Evolutionary conservation across 1,140 invertebrate species (phyloP).

Genomic region (Pygmarrhopalites habei): DNA sequence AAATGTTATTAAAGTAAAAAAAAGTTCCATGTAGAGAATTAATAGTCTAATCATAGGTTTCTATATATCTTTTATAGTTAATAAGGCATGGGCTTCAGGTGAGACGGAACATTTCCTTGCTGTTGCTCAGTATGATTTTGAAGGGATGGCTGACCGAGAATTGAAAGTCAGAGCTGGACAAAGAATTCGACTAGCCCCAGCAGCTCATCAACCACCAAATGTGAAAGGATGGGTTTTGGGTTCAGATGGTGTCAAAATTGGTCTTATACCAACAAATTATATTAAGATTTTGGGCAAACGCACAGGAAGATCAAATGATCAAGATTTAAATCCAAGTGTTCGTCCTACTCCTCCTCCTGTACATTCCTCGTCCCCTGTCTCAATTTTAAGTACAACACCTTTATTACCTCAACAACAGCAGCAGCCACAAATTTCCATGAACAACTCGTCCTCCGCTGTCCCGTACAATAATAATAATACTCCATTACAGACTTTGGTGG

Average conservation of each 20-base stretch:
- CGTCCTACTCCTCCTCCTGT: no score
- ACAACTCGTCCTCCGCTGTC: no score
- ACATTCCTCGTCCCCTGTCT: no score
- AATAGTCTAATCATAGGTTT: no score
- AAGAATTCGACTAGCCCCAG: slow-evolving; percentile 70
- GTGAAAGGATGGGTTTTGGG: slow-evolving; percentile 67
- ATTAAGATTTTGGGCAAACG: slow-evolving; percentile 44
- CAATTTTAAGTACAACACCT: no score
- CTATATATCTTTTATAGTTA: background rate
- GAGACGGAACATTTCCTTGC: slow-evolving; percentile 60
- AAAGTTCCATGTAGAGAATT: no score
- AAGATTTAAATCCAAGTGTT: no score
- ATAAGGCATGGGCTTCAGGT: slow-evolving; percentile 55
- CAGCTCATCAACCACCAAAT: slow-evolving; percentile 65
- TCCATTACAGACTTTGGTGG: no score
- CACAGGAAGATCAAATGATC: slow-evolving; percentile 1
- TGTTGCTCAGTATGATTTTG: slow-evolving; percentile 68
- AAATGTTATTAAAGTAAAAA: no score
- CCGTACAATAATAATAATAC: background rate
- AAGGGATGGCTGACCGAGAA: slow-evolving; percentile 62
- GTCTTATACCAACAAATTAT: slow-evolving; percentile 74
- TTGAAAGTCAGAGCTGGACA: slow-evolving; percentile 68
- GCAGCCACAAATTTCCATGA: no score
- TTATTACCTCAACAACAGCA: no score
- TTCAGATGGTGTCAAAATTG: slow-evolving; percentile 59